phyloP scores from a whole-genome alignment of 2,797 vertebrate genomes.

The Onychomys arenicola region DNA sequence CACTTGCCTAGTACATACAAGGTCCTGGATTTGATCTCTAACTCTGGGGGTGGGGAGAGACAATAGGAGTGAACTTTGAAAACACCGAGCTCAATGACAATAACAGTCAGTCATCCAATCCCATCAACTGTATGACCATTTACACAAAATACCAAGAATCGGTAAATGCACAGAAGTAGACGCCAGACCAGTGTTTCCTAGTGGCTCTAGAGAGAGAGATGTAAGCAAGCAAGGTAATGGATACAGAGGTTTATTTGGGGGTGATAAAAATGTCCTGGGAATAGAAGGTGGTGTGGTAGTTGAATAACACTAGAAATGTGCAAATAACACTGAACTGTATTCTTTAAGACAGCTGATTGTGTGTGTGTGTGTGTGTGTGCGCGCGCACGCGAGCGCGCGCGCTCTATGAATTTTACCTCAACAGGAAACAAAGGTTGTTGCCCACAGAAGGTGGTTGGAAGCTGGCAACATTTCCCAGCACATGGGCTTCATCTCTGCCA shows the following conservation, averaged over 20 bases:
- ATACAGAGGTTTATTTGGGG: neutral
- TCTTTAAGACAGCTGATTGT: neutral
- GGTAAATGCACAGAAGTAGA: neutral
- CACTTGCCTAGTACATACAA: neutral
- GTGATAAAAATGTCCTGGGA: neutral
- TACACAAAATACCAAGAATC: neutral
- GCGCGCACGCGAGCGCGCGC: too few species aligned
- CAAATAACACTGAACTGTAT: neutral
- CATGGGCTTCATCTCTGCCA: neutral
- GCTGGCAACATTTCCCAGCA: neutral
- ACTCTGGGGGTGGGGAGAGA: too few species aligned
- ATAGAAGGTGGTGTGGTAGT: neutral
- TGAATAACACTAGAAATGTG: neutral
- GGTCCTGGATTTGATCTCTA: neutral
- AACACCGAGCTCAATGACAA: neutral
- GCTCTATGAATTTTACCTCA: neutral
- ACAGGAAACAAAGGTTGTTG: neutral
- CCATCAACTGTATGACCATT: neutral
- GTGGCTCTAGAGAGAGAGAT: neutral
- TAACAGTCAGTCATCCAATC: neutral
- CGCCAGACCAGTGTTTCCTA: neutral
- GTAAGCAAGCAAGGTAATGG: neutral
- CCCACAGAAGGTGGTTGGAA: neutral
- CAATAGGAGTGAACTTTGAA: neutral
- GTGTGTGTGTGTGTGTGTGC: too few species aligned